Evolutionary conservation across 2,113 vertebrate genomes (phyloP).

Genomic region (Sminthopsis crassicaudata): DNA sequence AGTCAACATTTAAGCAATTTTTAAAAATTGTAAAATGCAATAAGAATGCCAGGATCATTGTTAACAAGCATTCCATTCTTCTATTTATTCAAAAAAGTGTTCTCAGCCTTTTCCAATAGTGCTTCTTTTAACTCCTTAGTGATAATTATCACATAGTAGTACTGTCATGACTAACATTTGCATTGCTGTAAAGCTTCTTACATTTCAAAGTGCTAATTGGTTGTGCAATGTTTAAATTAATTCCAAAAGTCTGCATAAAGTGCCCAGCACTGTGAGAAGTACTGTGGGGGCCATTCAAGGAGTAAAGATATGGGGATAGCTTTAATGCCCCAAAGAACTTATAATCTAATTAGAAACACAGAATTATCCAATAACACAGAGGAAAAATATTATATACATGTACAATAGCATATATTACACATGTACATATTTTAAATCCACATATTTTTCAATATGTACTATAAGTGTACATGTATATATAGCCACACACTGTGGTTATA

Average conservation of each 20-base stretch:
- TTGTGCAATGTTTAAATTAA: constrained; percentile 14
- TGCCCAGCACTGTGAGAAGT: not conserved
- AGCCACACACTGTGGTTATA: not conserved
- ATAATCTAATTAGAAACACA: not conserved
- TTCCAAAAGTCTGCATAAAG: not conserved
- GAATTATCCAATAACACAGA: not conserved
- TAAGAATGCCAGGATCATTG: not conserved
- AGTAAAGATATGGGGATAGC: not conserved
- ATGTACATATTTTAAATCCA: not conserved
- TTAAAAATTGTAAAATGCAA: constrained; percentile 23
- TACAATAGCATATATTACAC: not conserved
- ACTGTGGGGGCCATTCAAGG: not conserved
- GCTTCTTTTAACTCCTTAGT: constrained; percentile 23
- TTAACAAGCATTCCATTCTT: not conserved
- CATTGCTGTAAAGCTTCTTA: not conserved
- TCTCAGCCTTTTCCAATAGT: constrained; percentile 28
- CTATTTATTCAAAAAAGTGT: not conserved
- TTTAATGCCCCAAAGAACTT: not conserved
- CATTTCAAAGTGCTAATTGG: not conserved
- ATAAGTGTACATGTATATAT: not conserved
- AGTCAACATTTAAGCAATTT: constrained; percentile 19
- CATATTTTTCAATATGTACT: not conserved
- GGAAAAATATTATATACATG: not conserved
- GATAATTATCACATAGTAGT: constrained; percentile 20
- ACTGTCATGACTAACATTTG: not conserved